Evolutionary conservation across 2,113 vertebrate species (phyloP).

Genomic region (Furnarius figulus): DNA sequence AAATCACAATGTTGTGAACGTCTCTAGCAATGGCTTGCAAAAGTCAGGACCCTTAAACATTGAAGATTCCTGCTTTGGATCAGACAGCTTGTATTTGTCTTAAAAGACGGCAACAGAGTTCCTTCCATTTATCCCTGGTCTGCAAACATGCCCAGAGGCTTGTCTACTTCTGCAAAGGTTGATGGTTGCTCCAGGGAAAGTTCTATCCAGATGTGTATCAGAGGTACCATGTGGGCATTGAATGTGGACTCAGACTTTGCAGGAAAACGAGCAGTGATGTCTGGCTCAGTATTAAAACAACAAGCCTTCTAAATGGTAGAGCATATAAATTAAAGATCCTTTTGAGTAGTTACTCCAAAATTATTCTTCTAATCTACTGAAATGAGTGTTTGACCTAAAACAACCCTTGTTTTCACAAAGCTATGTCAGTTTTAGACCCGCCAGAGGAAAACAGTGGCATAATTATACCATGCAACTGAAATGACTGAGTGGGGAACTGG

Average conservation of each 20-base stretch:
- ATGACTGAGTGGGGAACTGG: neutral
- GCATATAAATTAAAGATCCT: neutral
- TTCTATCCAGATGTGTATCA: neutral
- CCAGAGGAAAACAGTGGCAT: neutral
- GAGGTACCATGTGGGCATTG: neutral
- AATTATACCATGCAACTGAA: constrained; percentile 1
- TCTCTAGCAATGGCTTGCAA: neutral
- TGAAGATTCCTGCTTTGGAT: neutral
- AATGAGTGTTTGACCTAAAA: neutral
- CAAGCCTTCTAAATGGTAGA: neutral
- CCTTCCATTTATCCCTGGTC: neutral
- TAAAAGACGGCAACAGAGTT: neutral
- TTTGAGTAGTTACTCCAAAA: neutral
- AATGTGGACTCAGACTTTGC: neutral
- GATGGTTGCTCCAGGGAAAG: neutral
- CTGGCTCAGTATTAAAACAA: neutral
- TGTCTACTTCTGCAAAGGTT: neutral
- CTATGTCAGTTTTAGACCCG: neutral
- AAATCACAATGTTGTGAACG: neutral
- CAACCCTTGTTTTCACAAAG: neutral
- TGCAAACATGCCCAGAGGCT: neutral
- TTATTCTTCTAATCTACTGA: neutral
- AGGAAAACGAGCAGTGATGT: neutral
- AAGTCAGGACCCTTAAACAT: neutral
- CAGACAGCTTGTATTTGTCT: neutral